Conservation (phyloP, 2,888 invertebrate genomes). For the Lypha dubia region DNA sequence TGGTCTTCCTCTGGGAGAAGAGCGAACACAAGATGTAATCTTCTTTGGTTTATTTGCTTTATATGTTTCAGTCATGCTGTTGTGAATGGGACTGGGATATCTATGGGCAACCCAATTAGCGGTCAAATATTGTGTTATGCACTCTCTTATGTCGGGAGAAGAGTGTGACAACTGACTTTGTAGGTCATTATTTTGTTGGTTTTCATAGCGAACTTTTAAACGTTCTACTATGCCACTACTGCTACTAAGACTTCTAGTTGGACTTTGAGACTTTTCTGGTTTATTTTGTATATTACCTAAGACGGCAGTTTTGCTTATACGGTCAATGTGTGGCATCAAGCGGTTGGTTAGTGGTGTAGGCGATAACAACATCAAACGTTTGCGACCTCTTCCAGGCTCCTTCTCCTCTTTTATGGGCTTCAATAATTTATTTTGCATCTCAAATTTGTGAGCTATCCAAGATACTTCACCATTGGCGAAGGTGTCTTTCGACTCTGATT, state of each 20-base stretch:
- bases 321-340: conserved; percentile 94
- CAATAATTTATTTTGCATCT: conserved; percentile 79
- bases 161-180: conserved; percentile 87
- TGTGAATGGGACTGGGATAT: conserved; percentile 88
- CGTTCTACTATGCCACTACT: conserved; percentile 86
- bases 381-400: conserved; percentile 78
- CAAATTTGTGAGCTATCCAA: conserved; percentile 86
- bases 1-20: conserved; percentile 45
- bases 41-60: neutral
- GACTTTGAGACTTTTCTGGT: conserved; percentile 64
- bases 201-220: conserved; percentile 87
- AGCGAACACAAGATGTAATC: neutral
- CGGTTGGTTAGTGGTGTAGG: conserved; percentile 85
- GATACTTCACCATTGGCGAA: conserved; percentile 85
- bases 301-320: conserved; percentile 93
- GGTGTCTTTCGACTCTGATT: conserved; percentile 85
- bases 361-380: conserved; percentile 84
- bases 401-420: conserved; percentile 76
- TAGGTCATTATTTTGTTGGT: conserved; percentile 51
- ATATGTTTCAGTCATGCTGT: conserved; percentile 76
- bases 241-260: conserved; percentile 75
- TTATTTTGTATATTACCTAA: conserved; percentile 78
- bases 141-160: conserved; percentile 88
- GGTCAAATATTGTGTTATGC: conserved; percentile 90
- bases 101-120: conserved; percentile 92